Conservation (phyloP, 2,113 vertebrate genomes). For the Albula glossodonta region DNA sequence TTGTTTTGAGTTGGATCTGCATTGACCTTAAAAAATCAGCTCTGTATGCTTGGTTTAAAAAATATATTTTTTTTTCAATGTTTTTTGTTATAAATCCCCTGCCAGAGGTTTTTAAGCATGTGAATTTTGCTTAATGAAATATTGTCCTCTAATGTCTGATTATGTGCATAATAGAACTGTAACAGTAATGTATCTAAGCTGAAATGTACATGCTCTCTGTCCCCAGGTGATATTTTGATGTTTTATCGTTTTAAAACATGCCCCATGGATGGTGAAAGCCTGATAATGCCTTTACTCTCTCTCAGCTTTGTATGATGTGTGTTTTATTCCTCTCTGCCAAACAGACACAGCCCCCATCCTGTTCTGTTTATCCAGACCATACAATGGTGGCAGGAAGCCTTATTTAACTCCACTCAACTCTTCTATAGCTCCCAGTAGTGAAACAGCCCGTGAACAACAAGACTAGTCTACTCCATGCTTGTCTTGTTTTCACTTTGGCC, state of each 20-base stretch:
- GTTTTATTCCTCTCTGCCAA: neutral
- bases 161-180: neutral
- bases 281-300: neutral
- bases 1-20: neutral
- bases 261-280: neutral
- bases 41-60: neutral
- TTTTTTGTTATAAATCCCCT: neutral
- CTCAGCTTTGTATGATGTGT: too few relatives aligned
- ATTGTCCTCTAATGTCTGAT: neutral
- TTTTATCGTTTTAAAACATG: neutral
- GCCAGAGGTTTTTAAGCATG: neutral
- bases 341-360: neutral
- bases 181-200: neutral
- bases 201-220: neutral
- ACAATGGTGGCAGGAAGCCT: neutral
- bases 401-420: neutral
- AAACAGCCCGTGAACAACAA: neutral
- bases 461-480: neutral
- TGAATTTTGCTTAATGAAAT: neutral
- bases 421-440: neutral
- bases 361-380: neutral
- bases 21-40: neutral
- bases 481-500: neutral
- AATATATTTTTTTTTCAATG: neutral
- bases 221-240: neutral